Conservation (phyloP, 2,888 invertebrate genomes). For the Silvanus unidentatus region DNA sequence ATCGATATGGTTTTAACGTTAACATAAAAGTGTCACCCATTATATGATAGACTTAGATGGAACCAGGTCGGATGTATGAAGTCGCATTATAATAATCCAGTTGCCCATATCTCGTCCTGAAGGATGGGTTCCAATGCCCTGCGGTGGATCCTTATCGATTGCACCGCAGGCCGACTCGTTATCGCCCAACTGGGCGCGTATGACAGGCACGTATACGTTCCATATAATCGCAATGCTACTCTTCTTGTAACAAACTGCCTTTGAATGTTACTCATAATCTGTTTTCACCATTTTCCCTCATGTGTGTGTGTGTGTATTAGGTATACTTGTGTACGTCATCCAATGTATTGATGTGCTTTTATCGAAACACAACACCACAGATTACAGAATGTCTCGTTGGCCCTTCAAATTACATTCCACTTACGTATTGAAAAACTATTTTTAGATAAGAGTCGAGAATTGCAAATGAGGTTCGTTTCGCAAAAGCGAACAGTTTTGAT, state of each 20-base stretch:
- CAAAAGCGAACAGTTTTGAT: no score
- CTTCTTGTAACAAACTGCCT: slow-evolving; percentile 20
- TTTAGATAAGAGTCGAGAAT: no score
- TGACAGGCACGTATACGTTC: slow-evolving; percentile 15
- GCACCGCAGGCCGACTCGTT: slow-evolving; percentile 13
- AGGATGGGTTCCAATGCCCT: slow-evolving; percentile 11
- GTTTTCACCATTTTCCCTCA: slow-evolving; percentile 15
- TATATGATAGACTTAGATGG: slow-evolving; percentile 14
- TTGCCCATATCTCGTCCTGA: slow-evolving; percentile 9
- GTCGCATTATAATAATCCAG: slow-evolving; percentile 19
- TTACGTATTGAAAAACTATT: no score
- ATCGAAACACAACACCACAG: no score
- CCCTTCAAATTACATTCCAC: no score
- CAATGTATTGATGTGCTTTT: no score
- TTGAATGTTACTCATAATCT: slow-evolving; percentile 19
- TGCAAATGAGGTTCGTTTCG: no score
- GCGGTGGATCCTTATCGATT: slow-evolving; percentile 17
- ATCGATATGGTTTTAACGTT: neutral
- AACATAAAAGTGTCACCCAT: neutral
- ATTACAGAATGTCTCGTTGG: no score
- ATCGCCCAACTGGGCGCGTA: slow-evolving; percentile 8
- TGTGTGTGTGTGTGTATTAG: no score
- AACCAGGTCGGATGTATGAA: slow-evolving; percentile 10
- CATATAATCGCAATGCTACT: slow-evolving; percentile 12
- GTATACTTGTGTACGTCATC: no score